Evolutionary conservation across 2,888 invertebrate species (phyloP).

Genomic region (Chymomyza amoena): DNA sequence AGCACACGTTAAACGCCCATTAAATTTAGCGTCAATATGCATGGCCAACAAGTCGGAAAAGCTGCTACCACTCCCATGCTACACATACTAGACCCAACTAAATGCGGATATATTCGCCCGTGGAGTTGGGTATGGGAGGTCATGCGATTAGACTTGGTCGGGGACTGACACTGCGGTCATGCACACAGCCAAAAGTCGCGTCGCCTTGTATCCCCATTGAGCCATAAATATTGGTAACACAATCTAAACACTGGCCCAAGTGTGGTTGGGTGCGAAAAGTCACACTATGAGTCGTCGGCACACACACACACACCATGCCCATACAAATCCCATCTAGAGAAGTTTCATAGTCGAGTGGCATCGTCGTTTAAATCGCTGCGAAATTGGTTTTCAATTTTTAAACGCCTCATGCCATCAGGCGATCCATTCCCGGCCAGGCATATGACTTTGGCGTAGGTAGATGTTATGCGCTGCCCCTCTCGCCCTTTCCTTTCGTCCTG

Average conservation of each 20-base stretch:
- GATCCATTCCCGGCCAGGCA: conserved; percentile 2
- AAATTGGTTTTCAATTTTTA: conserved; percentile 72
- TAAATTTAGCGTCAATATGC: conserved; percentile 52
- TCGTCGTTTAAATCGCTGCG: conserved; percentile 58
- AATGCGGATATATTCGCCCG: conserved; percentile 15
- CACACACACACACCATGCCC: not conserved
- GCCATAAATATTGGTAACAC: conserved; percentile 72
- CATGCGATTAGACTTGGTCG: conserved; percentile 58
- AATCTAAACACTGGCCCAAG: conserved; percentile 55
- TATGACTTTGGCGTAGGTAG: conserved; percentile 28
- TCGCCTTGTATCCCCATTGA: conserved; percentile 53
- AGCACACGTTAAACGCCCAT: conserved; percentile 63
- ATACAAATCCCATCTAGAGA: not conserved
- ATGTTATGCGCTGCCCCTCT: conserved; percentile 2
- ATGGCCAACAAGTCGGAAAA: conserved; percentile 14
- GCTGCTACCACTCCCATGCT: not conserved
- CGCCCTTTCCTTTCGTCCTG: conserved; percentile 16
- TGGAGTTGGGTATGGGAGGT: conserved; percentile 23
- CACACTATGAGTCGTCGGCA: conserved; percentile 47
- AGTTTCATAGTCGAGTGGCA: conserved; percentile 22
- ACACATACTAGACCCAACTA: conserved; percentile 10
- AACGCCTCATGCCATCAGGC: conserved; percentile 47
- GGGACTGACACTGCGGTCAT: conserved; percentile 49
- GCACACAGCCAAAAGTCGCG: conserved; percentile 54
- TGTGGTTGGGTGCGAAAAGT: conserved; percentile 62